These are phyloP conservation scores for Catagonus wagneri DNA, from an alignment of 2,113 vertebrate species.

Conservation along the genomic window DNA sequence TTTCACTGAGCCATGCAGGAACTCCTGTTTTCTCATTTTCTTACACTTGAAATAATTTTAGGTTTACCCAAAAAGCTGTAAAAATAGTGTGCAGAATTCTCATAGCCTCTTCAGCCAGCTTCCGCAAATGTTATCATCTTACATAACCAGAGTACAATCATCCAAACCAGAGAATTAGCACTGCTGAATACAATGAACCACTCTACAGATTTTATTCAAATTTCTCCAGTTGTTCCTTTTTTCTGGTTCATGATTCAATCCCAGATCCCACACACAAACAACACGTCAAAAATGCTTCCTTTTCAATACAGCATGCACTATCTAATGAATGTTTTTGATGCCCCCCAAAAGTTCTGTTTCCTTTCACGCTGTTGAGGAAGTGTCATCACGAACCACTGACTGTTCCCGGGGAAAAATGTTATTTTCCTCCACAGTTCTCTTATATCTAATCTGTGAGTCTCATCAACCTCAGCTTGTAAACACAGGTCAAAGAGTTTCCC, in stretches of 20 bases:
- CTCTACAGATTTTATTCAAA: background rate
- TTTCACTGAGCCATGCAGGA: too few species aligned
- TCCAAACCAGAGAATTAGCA: background rate
- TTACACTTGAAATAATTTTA: slow-evolving; percentile 46
- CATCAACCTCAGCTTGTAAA: background rate
- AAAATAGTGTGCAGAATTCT: background rate
- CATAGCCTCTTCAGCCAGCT: background rate
- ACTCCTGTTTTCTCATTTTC: background rate
- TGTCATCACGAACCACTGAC: background rate
- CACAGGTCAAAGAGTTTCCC: background rate
- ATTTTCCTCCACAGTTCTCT: background rate
- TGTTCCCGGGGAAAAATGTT: background rate
- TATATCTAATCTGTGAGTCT: background rate
- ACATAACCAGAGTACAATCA: background rate
- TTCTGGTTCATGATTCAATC: background rate
- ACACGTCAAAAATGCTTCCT: background rate
- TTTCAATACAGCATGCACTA: background rate
- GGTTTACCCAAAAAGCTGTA: background rate
- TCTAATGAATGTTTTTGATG: background rate
- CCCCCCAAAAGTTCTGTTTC: background rate
- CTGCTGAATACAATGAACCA: background rate
- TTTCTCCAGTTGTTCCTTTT: background rate
- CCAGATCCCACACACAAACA: background rate
- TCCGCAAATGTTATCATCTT: background rate
- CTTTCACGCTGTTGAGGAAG: background rate